These are phyloP conservation scores for Pagetopsis macropterus DNA, from an alignment of 2,797 vertebrate species.

Conservation along the genomic window DNA sequence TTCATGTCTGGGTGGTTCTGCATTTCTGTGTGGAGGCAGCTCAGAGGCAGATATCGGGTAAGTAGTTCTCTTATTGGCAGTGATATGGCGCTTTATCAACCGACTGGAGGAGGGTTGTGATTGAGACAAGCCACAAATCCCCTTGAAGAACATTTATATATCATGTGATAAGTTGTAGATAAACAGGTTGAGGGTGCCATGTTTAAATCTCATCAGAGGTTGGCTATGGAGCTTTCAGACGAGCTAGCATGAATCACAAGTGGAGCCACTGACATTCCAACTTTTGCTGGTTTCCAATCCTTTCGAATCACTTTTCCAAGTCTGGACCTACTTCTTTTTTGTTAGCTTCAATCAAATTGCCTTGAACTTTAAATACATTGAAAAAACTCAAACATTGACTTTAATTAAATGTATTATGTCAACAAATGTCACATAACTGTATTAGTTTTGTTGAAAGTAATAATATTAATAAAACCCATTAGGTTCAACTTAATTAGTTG, in stretches of 20 bases:
- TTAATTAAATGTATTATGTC: too few relatives aligned
- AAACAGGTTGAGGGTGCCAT: constrained; percentile 47
- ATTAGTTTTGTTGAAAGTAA: too few relatives aligned
- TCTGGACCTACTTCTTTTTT: constrained; percentile 26
- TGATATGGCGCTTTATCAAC: constrained; percentile 54
- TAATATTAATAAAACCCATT: too few relatives aligned
- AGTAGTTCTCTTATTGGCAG: constrained; percentile 53
- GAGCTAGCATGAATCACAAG: constrained; percentile 41
- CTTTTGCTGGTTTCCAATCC: constrained; percentile 48
- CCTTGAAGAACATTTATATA: constrained; percentile 54
- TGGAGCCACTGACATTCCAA: constrained; percentile 46
- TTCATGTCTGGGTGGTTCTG: constrained; percentile 76
- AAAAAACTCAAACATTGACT: too few relatives aligned
- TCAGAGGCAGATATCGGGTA: constrained; percentile 56
- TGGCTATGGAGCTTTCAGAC: constrained; percentile 18
- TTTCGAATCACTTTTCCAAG: constrained; percentile 45
- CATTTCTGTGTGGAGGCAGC: constrained; percentile 60
- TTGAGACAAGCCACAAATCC: constrained; percentile 63
- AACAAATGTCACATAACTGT: too few relatives aligned
- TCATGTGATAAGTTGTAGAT: constrained; percentile 49
- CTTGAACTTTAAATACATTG: constrained; percentile 40
- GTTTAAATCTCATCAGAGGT: constrained; percentile 61
- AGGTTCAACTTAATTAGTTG: too few relatives aligned
- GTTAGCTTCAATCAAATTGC: constrained; percentile 39
- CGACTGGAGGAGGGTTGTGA: constrained; percentile 49